Evolutionary conservation across 2,888 invertebrate genomes (phyloP).

Genomic region (Trachelus iudaicus): DNA sequence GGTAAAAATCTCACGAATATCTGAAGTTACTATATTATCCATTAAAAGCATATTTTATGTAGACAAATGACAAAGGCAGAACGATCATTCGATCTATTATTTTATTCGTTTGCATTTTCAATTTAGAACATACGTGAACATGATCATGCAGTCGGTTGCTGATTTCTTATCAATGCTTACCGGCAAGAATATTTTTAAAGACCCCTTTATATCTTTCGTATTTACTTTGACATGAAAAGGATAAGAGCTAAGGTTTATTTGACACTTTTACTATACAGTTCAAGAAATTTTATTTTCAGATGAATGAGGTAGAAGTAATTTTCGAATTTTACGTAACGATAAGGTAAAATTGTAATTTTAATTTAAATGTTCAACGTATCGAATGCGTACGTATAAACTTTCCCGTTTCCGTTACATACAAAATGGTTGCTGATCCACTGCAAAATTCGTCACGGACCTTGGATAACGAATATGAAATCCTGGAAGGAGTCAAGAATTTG

Average conservation of each 20-base stretch:
- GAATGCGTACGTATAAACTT: background rate
- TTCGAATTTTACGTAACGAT: background rate
- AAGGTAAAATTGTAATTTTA: background rate
- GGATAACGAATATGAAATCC: background rate
- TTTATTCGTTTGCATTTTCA: background rate
- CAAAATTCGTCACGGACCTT: background rate
- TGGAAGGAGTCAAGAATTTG: background rate
- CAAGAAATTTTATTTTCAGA: background rate
- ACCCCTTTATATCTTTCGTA: background rate
- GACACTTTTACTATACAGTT: background rate
- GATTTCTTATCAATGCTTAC: constrained; percentile 21
- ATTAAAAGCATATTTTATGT: background rate
- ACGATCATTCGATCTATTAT: background rate
- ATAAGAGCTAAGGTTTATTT: background rate
- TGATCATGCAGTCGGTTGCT: constrained; percentile 22
- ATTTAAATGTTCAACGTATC: background rate
- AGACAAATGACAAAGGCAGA: background rate
- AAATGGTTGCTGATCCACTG: background rate
- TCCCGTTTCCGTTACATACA: background rate
- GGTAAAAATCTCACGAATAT: background rate
- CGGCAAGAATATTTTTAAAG: constrained; percentile 5
- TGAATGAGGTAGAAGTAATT: background rate
- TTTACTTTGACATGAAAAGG: background rate
- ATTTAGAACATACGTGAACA: background rate
- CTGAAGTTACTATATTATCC: background rate